phyloP scores from a whole-genome alignment of 2,888 invertebrate species.

The Tupiocoris notatus region DNA sequence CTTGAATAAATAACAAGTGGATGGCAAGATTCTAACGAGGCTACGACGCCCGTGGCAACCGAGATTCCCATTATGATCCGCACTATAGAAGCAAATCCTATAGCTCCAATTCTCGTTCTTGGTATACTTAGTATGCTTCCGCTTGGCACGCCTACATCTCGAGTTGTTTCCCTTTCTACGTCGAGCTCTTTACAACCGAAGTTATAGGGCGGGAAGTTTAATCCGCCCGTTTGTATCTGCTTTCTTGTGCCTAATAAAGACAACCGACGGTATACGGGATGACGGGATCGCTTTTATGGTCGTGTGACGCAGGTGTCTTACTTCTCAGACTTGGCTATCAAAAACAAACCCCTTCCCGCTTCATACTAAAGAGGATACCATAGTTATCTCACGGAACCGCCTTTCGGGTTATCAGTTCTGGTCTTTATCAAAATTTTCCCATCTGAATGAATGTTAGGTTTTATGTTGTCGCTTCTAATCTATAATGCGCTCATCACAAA shows the following conservation, averaged over 20 bases:
- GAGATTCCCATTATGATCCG: no score
- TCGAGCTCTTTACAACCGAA: conserved; percentile 1
- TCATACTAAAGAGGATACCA: not conserved
- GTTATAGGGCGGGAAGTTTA: conserved; percentile 18
- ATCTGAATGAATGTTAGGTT: no score
- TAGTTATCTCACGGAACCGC: not conserved
- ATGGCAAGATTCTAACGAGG: no score
- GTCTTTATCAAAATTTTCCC: no score
- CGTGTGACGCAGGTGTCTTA: conserved; percentile 29
- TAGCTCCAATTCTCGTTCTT: no score
- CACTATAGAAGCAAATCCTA: no score
- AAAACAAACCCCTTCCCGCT: not conserved
- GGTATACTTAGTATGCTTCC: not conserved
- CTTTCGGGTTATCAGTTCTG: not conserved
- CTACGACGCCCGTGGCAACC: no score
- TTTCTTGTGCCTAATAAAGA: conserved; percentile 12
- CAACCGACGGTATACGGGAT: conserved; percentile 1
- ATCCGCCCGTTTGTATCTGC: conserved; percentile 18
- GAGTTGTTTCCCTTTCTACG: not conserved
- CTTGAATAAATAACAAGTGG: no score
- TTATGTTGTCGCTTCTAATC: no score
- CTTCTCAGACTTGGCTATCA: conserved; percentile 24
- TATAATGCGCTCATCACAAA: no score
- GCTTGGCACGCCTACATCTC: no score
- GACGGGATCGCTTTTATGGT: conserved; percentile 16